Evolutionary conservation across 2,888 invertebrate genomes (phyloP), one percentile per base, ranked within the genome.

Genomic region (Caenorhabditis sp.): DNA sequence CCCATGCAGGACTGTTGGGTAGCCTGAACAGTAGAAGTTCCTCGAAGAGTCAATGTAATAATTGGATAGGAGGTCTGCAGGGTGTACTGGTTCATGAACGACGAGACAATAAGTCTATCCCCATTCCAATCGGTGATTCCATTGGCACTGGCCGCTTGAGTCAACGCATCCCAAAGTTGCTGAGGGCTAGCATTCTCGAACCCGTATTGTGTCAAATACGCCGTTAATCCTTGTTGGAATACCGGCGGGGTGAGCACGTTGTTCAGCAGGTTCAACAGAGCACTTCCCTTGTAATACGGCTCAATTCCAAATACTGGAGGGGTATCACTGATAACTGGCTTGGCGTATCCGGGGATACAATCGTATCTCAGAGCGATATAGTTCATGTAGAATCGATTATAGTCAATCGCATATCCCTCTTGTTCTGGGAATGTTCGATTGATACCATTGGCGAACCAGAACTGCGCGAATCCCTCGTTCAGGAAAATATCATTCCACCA

Each of bases 391-490:
- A 77, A 84, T 1, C 80, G 50, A 32, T 80, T 80, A 56, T 80
- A 80, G 56, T 71, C 79, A 51, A 85, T 81, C 20, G 81, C 71
- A 60, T 79, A 82, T 6, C 51, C 81, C 13, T 62, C 32, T 47
- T 85, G 85, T 35, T 83, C 78, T 8, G 85, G 85, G 44, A 61
- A 81, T 15, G 80, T 80, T 28, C 67, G 40, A 40, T 71, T 64
- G 62, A 86, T 69, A 26, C 82, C 83, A 50, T 78, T 79, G 47
- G 82, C 80, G 37, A 77, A 80, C 83, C 83, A 84, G 68, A 82
- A 88, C 32, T 84, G 76, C 8, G 88, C 88, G 53, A 89, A 88
- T 26, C 79, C 88, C 69, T 88, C 88, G 60, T 87, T 89, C 20
- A 88, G 61, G 77, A 88, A 88, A 20, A 84, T 76, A 61, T 88